Evolutionary conservation across 2,888 invertebrate genomes (phyloP), one percentile per base, ranked within the genome.

Genomic region (Linnaemya tessellans): DNA sequence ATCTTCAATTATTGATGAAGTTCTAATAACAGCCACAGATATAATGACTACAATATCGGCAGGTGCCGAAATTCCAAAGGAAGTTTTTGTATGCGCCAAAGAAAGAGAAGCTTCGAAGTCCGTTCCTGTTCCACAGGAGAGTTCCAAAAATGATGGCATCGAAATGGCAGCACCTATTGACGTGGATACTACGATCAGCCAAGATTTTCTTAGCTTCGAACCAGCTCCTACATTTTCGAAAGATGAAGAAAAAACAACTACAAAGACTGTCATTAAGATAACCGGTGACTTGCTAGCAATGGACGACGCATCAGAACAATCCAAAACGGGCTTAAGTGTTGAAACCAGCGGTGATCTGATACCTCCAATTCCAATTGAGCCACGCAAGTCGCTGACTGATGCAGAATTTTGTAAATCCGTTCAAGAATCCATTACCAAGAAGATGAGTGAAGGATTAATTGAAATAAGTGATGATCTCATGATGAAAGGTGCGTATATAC

Each of bases 371-470:
- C 80, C 89, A 68, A 84, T 89, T 38, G 91, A 90, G 81, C 90
- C 90, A 62, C 89, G 91, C 22, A 91, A 92, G 81, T 90, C 92
- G 3, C 88, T 92, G n/a, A 92, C 92, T 56, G 91, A 92, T 87
- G 93, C 91, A 9, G 91, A 92, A 80, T 92, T 92, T 86, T 92
- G 91, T 84, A 92, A 92, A 87, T 91, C 91, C 11, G 90, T 93
- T 25, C 90, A 91, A 80, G 92, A 92, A 11, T 91, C 90, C 18
- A 92, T 92, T 68, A 91, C 90, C 5, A 91, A 92, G 78, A 92
- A 92, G 89, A 90, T 92, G 89, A 92, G 92, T 88, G 91, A 91
- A 87, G 92, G 91, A 38, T 88, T 90, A 79, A 90, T 92, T 82
- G 90, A 90, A 87, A 89, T 92, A 78, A 88, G 87, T 30, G 91